Evolutionary conservation across 2,888 invertebrate species (phyloP), one percentile per base, ranked within the genome.

Genomic region (Asteroscopus sphinx): DNA sequence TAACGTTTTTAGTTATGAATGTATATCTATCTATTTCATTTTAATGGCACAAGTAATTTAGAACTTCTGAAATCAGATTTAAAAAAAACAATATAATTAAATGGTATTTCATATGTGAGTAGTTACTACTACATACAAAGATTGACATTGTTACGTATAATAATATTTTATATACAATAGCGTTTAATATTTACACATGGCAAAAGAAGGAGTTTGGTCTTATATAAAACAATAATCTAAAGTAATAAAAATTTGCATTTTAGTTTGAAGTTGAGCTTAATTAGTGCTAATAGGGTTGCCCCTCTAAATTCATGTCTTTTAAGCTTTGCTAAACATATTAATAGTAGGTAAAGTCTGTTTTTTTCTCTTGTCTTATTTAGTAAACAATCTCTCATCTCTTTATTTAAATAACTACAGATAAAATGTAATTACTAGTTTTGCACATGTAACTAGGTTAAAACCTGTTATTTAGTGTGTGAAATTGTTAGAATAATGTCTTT

Each of bases 201-300:
- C 92, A 92, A 87, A 90, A 87, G 83, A 83, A 76, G 78, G 79
- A 72, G 88, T 89, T 91, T 90, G 89, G 89, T 90, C 83, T 83
- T 85, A 82, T 76, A 67, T 48, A 40, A 76, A 72, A 74, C 46
- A 62, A 66, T 59, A 63, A 67, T 59, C 63, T 71, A 69, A 75
- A 72, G 35, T 59, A 47, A 64, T 62, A 73, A 71, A 68, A 77
- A 78, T 76, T 82, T 83, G 80, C 81, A 85, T 85, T 81, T 80
- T 67, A 79, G 68, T 80, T 78, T 71, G 69, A 70, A 68, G 72
- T 79, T 82, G 83, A 84, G 81, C 83, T 80, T 70, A 63, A 53
- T 80, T 85, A 85, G 86, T 86, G 86, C 85, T 82, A 74, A 66
- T 53, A 68, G 76, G 76, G 65, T 8, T 30, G 16, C 45, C 60